Percentiles rank a stretch among this genome's conserved stretches.
Conservation (phyloP, 2,888 invertebrate species). For the Galerucella calmariensis region DNA sequence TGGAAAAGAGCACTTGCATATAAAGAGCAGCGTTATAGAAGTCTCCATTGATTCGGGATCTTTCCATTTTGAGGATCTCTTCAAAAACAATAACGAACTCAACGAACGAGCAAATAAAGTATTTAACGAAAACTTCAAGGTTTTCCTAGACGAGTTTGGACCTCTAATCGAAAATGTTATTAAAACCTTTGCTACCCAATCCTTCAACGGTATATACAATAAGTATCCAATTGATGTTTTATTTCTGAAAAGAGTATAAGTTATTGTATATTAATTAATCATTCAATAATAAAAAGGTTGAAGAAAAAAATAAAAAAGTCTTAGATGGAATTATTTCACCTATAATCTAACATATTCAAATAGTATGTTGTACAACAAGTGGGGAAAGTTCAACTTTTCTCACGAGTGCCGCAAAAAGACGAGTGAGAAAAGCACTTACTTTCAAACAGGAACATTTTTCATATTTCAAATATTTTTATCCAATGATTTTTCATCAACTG, state of each 20-base stretch:
- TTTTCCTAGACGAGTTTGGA: conserved; percentile 73
- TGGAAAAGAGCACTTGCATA: conserved; percentile 68
- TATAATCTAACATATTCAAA: too few species aligned
- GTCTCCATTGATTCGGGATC: conserved; percentile 72
- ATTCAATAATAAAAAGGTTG: too few species aligned
- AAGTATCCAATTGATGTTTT: conserved; percentile 67
- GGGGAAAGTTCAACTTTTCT: too few species aligned
- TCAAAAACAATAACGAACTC: conserved; percentile 70
- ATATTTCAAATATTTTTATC: conserved; percentile 1
- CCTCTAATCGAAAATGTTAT: conserved; percentile 72
- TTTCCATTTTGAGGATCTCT: conserved; percentile 74
- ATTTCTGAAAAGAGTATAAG: conserved; percentile 49
- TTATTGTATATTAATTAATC: too few species aligned
- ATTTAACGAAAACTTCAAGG: conserved; percentile 78
- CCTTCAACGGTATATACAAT: conserved; percentile 68
- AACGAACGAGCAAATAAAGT: conserved; percentile 76
- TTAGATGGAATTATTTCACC: too few species aligned
- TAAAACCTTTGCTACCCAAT: conserved; percentile 65
- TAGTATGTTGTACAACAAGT: too few species aligned
- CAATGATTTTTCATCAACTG: not conserved
- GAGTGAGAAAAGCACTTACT: not conserved
- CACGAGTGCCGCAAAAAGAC: too few species aligned
- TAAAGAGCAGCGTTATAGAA: conserved; percentile 71
- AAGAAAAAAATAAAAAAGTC: too few species aligned
- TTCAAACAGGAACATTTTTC: conserved; percentile 5